Base-by-base conservation (phyloP, 2,113 vertebrate genomes). In the Pycnonotus jocosus region DNA sequence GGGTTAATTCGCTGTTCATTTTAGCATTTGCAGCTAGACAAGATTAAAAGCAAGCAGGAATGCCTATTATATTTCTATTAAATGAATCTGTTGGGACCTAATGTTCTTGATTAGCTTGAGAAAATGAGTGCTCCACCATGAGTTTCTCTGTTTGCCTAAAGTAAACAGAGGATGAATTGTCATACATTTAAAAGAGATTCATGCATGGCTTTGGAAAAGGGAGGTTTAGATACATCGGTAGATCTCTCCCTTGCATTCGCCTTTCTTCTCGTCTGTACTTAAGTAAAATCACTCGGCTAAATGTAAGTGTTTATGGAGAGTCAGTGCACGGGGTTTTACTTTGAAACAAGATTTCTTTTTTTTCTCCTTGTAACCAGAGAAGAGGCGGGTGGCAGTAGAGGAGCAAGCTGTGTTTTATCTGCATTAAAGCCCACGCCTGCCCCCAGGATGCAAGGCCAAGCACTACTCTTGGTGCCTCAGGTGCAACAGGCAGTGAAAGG, bases 51-150 rank as follows among this genome's bases (percentile, higher is more conserved):
- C 94, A 97, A 96, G 96, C 95, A 96, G 95, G 97, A 97, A 97
- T 97, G 96, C 96, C 96, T 98, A 97, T 98, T 98, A 97, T 98
- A 98, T 98, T 98, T 98, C 97, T 98, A 96, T 98, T 97, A 97
- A 97, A 97, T 97, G 95, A 98, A 97, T 98, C 97, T 97, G 92
- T 97, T 97, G 97, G 95, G 97, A 97, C 96, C 94, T 97, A 97
- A 97, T 97, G 93, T 97, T 98, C 97, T 98, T 97, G 96, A 98
- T 97, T 97, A 98, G 97, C 97, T 97, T 97, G 97, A 3, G 56
- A 97, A 97, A 97, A 97, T 88, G 88, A 97, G 93, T 83, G 80
- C 87, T 97, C 93, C 57, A 93, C 78, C 42, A 94, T 98, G 97
- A 97, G 80, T 96, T 97, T 96, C 97, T 97, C 96, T 97, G 92